A percentile compares a stretch with the other conserved stretches of the same genome.
These are phyloP conservation scores for Aphis craccivora DNA, from an alignment of 1,140 invertebrate species.

Conservation along the genomic window DNA sequence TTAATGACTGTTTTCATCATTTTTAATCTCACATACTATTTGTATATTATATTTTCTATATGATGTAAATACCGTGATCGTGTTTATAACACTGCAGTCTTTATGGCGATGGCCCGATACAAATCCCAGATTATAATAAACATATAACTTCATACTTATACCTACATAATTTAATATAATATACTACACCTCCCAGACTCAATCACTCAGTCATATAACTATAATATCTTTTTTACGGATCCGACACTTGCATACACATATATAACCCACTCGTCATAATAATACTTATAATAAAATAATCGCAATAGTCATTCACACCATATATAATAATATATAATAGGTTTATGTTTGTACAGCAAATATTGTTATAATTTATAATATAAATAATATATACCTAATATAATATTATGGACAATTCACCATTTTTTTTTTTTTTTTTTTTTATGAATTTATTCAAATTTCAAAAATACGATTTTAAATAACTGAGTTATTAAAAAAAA, in stretches of 20 bases:
- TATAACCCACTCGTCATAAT: neutral
- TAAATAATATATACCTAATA: too few relatives aligned
- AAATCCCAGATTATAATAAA: constrained; percentile 15
- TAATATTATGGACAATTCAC: neutral
- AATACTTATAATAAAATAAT: neutral
- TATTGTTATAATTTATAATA: neutral
- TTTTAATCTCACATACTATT: constrained; percentile 26
- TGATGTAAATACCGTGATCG: neutral
- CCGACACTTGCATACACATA: neutral
- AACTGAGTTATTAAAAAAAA: too few relatives aligned
- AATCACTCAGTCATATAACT: neutral
- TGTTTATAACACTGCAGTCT: neutral
- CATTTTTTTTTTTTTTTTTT: too few relatives aligned
- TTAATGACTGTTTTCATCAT: constrained; percentile 23
- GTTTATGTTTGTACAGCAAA: neutral
- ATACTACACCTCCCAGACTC: neutral
- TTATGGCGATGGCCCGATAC: neutral
- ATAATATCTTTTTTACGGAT: neutral
- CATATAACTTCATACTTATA: neutral
- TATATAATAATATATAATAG: neutral
- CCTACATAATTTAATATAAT: neutral
- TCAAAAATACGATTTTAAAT: too few relatives aligned
- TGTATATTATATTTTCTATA: neutral
- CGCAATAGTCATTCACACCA: neutral
- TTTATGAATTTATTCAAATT: too few relatives aligned